These are phyloP conservation scores for Muscicapa adusta DNA, from an alignment of 2,113 vertebrate genomes.

Conservation along the genomic window DNA sequence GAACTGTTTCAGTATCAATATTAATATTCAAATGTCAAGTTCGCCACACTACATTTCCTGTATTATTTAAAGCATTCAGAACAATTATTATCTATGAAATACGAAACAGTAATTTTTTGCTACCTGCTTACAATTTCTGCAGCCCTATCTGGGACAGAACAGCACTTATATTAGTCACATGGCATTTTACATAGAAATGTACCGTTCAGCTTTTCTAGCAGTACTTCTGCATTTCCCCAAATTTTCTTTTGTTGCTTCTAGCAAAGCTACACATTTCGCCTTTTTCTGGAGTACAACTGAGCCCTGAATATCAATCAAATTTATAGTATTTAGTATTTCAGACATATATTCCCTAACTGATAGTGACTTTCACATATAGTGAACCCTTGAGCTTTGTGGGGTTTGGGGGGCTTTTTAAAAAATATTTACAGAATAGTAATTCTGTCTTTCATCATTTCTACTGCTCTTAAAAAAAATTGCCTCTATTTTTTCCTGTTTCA, in stretches of 20 bases:
- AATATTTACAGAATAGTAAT: neutral
- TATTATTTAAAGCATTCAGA: slow-evolving; percentile 67
- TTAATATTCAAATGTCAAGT: slow-evolving; percentile 78
- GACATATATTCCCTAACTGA: neutral
- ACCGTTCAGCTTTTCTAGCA: neutral
- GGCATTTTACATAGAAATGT: neutral
- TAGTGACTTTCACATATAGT: neutral
- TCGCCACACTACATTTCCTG: slow-evolving; percentile 73
- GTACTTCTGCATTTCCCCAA: neutral
- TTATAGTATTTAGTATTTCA: slow-evolving; percentile 1
- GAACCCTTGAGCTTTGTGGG: neutral
- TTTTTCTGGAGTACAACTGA: neutral
- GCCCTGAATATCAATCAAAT: neutral
- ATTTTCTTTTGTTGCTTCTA: slow-evolving; percentile 20
- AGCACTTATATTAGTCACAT: neutral
- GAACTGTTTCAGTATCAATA: slow-evolving; percentile 74
- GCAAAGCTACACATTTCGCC: neutral
- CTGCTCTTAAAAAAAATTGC: neutral
- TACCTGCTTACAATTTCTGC: slow-evolving; percentile 52
- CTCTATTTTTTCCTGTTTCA: neutral
- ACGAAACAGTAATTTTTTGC: slow-evolving; percentile 62
- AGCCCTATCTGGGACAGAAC: slow-evolving; percentile 46
- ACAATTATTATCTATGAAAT: slow-evolving; percentile 67
- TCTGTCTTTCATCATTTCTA: neutral
- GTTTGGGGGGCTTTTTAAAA: too few species aligned